Base-by-base conservation (phyloP, 2,888 invertebrate genomes). In the Leistus spinibarbis region DNA sequence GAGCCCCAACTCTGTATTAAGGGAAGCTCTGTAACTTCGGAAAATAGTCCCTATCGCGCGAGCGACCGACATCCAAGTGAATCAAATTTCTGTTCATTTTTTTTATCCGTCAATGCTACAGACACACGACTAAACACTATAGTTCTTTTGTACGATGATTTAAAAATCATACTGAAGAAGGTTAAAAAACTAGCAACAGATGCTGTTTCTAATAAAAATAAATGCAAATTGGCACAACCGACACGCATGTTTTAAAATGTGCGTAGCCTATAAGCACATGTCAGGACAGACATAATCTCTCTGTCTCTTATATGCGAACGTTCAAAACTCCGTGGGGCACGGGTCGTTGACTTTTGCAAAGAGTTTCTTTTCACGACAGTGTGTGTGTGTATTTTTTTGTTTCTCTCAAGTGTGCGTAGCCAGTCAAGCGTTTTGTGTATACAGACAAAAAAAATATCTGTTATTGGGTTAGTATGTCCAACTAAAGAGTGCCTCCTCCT, bases 391-490 rank as follows among this genome's bases (percentile, higher is more conserved):
- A 5, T 57, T 57, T 19, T 13, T 57, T 57, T 5, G 10, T 57
- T 57, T 19, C 7, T 57, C 20, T 22, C 10, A 20, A 20, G n/a
- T 56, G 40, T 22, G 54, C 22, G 63, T 23, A 72, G 57, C 64
- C 54, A 40, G 62, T 54, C 60, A 70, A 62, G 70, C 63, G 70
- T 54, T 72, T 65, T 56, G 66, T 16, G 19, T 19, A 66, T 53
- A 66, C 66, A 53, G 54, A 74, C 67, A 74, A 74, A 74, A 74
- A 74, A n/a, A n/a, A n/a, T n/a, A 67, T 54, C 53, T 67, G 67
- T 68, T 74, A 74, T 74, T 74, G 63, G 74, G 74, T 74, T 74
- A 74, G 74, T 74, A 24, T 74, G 74, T 74, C 74, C 74, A 19
- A 57, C 62, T 60, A 40, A 40, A 40, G 40, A 53, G 68, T 68